These are phyloP conservation scores for Spilosoma lubricipeda DNA, from an alignment of 2,888 invertebrate genomes.

Conservation along the genomic window DNA sequence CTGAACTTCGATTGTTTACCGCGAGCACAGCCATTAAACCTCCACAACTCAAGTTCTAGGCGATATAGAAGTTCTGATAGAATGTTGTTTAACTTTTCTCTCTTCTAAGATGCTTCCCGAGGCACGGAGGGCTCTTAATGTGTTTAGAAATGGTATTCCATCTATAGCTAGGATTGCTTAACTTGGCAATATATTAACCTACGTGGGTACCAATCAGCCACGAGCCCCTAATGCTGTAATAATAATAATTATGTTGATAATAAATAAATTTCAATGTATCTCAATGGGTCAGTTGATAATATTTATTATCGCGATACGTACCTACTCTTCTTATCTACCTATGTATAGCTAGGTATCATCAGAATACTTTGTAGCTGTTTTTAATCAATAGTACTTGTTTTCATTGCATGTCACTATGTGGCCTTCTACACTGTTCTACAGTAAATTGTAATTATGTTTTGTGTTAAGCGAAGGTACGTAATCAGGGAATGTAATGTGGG, in stretches of 20 bases:
- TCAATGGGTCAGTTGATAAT: slow-evolving; percentile 50
- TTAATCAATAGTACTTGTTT: slow-evolving; percentile 10
- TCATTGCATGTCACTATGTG: background rate
- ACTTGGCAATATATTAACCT: too few species aligned
- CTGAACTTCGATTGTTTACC: too few species aligned
- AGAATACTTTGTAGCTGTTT: slow-evolving; percentile 14
- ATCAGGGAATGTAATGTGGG: background rate
- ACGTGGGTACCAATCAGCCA: too few species aligned
- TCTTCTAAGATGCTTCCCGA: too few species aligned
- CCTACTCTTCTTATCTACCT: slow-evolving; percentile 12
- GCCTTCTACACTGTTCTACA: slow-evolving; percentile 9
- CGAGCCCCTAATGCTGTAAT: too few species aligned
- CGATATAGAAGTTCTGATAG: too few species aligned
- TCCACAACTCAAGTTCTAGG: too few species aligned
- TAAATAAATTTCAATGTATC: slow-evolving; percentile 35
- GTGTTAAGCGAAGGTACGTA: background rate
- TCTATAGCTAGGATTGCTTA: too few species aligned
- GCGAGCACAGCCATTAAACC: too few species aligned
- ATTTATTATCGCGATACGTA: background rate
- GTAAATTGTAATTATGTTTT: slow-evolving; percentile 7
- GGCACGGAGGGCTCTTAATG: too few species aligned
- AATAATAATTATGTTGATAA: slow-evolving; percentile 7
- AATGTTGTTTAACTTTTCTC: too few species aligned
- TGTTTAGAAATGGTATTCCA: too few species aligned
- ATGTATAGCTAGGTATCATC: slow-evolving; percentile 10